Evolutionary conservation across 2,797 vertebrate genomes (phyloP), one percentile per base, ranked within the genome.

Genomic region (Phrynocephalus vlangalii): DNA sequence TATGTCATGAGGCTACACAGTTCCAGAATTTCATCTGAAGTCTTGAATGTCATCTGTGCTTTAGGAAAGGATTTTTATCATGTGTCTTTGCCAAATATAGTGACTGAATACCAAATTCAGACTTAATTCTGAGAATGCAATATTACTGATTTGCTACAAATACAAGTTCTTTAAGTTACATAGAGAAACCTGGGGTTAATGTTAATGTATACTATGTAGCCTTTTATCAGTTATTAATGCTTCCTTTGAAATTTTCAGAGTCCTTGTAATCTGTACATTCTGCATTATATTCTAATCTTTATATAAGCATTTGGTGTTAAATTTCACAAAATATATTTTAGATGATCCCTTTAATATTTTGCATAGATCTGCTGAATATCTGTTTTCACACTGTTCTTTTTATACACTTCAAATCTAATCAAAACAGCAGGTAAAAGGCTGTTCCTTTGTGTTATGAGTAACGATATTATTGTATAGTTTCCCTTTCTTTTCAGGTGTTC

Each of bases 401-500:
- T 56, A 50, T 30, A 66, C 48, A 60, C n/a, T 70, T 68, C 67
- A 28, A 50, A n/a, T 82, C 30, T 72, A 26, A 73, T 10, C 20
- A 56, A 56, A 56, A 4, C 3, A n/a, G 11, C 7, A 30, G 79
- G 85, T 16, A 68, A 85, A 77, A 81, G 3, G 6, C 16, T 66
- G 3, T 60, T 88, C 11, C 60, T 85, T 6, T 68, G 26, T 79
- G 30, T 26, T 71, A 60, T 26, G 28, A 80, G 79, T 18, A 13
- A 26, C 56, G 22, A 48, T 67, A 70, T n/a, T 73, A 52, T 56
- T 30, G 11, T 56, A 9, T 28, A 24, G 26, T 71, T 24, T 72
- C 48, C 63, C 7, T 44, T 56, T 38, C 86, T n/a, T 48, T 79
- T 6, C 94, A 99, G 99, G 98, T 99, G 67, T 99, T 99, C 96